A percentile compares a stretch with the other conserved stretches of the same genome.
phyloP scores from a whole-genome alignment of 2,113 vertebrate species.

The Cebus imitator region DNA sequence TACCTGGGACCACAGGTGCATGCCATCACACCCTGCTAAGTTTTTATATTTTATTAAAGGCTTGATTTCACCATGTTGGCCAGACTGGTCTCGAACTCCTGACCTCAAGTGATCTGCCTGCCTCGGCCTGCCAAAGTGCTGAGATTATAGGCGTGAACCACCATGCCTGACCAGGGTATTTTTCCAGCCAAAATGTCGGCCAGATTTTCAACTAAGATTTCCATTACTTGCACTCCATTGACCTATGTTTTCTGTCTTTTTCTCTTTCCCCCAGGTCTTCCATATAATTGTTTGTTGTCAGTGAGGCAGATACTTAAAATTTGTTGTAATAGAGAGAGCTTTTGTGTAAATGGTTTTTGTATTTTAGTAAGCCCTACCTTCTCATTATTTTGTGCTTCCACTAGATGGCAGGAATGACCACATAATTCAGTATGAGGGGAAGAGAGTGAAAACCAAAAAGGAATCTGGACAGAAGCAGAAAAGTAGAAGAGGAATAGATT shows the following conservation, averaged over 20 bases:
- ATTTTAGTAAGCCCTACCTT: neutral
- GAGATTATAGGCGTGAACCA: no score
- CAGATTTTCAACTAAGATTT: neutral
- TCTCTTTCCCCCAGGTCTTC: neutral
- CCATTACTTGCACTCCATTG: neutral
- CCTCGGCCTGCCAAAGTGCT: no score
- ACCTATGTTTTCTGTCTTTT: neutral
- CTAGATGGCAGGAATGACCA: conserved; percentile 53
- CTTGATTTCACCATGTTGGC: no score
- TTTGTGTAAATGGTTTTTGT: neutral
- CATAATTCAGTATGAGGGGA: neutral
- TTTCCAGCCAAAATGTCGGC: neutral
- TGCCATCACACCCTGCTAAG: no score
- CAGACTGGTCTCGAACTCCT: no score
- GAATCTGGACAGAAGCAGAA: neutral
- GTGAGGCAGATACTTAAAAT: neutral
- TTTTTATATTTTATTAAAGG: no score
- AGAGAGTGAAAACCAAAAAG: neutral
- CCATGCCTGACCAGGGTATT: neutral
- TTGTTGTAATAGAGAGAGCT: neutral
- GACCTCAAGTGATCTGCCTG: no score
- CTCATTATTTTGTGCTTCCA: neutral
- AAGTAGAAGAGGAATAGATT: neutral
- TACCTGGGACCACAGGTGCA: no score
- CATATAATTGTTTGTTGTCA: neutral